Evolutionary conservation across 2,113 vertebrate genomes (phyloP).

Genomic region (Butorides virescens): DNA sequence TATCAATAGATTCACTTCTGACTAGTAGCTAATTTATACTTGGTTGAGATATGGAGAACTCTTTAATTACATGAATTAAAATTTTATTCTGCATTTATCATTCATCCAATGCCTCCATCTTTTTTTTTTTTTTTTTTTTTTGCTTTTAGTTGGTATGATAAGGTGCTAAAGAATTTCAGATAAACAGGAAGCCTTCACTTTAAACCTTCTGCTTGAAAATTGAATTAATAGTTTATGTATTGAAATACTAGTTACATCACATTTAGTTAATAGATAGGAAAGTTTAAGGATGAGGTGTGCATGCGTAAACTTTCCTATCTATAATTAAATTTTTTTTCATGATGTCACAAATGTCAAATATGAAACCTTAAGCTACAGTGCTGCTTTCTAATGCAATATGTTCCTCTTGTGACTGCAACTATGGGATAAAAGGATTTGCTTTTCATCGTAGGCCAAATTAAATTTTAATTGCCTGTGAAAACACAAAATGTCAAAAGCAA

Average conservation of each 20-base stretch:
- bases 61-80: neutral
- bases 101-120: neutral
- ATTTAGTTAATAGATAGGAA: neutral
- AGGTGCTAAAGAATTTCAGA: neutral
- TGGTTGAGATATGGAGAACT: neutral
- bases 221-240: neutral
- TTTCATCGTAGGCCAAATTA: slow-evolving; percentile 72
- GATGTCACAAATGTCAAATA: slow-evolving; percentile 20
- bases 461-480: slow-evolving; percentile 78
- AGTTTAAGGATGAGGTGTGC: neutral
- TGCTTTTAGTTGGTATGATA: neutral
- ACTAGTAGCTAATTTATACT: neutral
- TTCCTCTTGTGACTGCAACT: slow-evolving; percentile 50
- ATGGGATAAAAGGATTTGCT: slow-evolving; percentile 74
- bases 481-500: slow-evolving; percentile 77
- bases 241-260: neutral
- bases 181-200: neutral
- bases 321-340: slow-evolving; percentile 6
- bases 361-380: slow-evolving; percentile 49
- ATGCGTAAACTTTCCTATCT: neutral
- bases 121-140: neutral
- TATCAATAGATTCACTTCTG: neutral
- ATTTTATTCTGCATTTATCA: neutral
- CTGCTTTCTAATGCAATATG: slow-evolving; percentile 55
- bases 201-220: neutral